Percentiles rank a stretch among this genome's conserved stretches.
phyloP scores from a whole-genome alignment of 2,888 invertebrate genomes.

The Phyllotreta striolata region DNA sequence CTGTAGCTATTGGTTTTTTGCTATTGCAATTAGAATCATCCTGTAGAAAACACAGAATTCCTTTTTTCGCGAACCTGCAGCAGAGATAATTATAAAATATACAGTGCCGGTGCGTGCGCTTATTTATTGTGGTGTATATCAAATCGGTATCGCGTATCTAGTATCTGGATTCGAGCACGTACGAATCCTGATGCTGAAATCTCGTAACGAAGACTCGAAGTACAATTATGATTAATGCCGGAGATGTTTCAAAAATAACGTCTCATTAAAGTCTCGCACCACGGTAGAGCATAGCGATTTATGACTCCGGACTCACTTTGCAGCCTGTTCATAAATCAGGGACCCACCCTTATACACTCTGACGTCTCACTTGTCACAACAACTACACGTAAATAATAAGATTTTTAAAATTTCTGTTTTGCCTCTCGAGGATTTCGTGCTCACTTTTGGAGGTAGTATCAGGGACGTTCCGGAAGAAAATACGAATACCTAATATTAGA shows the following conservation, averaged over 20 bases:
- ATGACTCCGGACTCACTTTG: conserved; percentile 54
- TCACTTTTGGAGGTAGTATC: conserved; percentile 1
- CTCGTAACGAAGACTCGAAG: conserved; percentile 43
- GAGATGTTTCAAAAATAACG: conserved; percentile 58
- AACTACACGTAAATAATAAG: conserved; percentile 55
- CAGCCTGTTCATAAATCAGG: conserved; percentile 55
- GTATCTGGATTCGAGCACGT: conserved; percentile 42
- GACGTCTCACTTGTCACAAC: conserved; percentile 50
- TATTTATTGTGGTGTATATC: conserved; percentile 26
- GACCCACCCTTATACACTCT: conserved; percentile 37
- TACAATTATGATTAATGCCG: conserved; percentile 54
- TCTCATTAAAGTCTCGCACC: conserved; percentile 58
- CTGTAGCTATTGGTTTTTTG: too few relatives aligned
- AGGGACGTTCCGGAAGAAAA: not conserved
- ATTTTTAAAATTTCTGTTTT: conserved; percentile 45
- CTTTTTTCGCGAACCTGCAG: not conserved
- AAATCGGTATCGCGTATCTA: conserved; percentile 25
- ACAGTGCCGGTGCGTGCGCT: conserved; percentile 15
- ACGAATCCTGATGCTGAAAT: conserved; percentile 37
- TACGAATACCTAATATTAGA: not conserved
- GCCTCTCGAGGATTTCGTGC: conserved; percentile 3
- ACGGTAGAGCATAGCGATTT: conserved; percentile 54
- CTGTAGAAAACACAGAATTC: not conserved
- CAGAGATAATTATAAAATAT: conserved; percentile 9
- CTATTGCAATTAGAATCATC: not conserved